These are phyloP conservation scores for Grus americana DNA, from an alignment of 2,113 vertebrate species.

Conservation along the genomic window DNA sequence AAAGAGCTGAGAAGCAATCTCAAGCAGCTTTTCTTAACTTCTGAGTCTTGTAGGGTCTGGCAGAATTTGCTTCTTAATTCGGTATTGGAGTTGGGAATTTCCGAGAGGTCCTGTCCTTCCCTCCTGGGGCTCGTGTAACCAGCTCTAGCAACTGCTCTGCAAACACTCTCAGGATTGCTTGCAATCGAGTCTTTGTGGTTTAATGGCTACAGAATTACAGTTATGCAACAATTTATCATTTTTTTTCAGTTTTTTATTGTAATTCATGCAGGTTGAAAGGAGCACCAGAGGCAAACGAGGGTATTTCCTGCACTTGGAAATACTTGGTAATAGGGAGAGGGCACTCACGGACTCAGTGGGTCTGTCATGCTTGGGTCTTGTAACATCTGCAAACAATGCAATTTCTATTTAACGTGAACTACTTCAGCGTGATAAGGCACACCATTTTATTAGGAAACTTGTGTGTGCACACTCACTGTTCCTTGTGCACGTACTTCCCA, in stretches of 20 bases:
- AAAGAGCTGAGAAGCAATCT: background rate
- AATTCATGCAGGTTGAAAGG: too few relatives aligned
- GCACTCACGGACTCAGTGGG: rapidly evolving
- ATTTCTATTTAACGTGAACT: rapidly evolving
- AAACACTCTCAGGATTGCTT: background rate
- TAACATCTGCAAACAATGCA: background rate
- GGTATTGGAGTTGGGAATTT: background rate
- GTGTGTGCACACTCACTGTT: rapidly evolving
- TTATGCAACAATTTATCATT: background rate
- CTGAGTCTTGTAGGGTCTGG: background rate
- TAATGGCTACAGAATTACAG: background rate
- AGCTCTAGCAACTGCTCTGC: background rate
- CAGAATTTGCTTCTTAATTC: background rate
- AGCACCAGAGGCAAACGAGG: background rate
- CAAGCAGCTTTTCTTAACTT: background rate
- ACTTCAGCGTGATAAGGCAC: background rate
- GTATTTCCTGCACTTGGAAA: too few relatives aligned
- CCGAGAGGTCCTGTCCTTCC: background rate
- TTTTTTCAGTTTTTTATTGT: background rate
- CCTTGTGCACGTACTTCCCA: rapidly evolving
- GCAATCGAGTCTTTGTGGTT: background rate
- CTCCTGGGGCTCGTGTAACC: background rate
- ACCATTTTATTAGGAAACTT: too few relatives aligned
- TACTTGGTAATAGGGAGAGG: background rate
- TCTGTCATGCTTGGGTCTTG: background rate